Conservation (phyloP, 92 coral and sea anemone species). For the Galaxea fascicularis region DNA sequence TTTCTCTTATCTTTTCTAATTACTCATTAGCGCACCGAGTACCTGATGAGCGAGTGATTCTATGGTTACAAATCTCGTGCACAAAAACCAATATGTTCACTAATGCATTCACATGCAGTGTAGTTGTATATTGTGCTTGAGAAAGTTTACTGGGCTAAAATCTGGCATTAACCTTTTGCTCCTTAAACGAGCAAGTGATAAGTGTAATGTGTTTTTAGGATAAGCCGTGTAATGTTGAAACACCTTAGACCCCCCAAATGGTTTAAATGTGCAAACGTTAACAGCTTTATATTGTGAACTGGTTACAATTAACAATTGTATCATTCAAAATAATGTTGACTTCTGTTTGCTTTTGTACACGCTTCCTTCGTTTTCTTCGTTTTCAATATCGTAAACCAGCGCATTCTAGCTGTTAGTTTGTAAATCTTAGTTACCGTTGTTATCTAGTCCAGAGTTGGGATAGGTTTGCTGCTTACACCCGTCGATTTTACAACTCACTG, state of each 20-base stretch:
- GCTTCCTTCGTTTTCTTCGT: too few species aligned
- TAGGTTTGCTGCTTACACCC: too few species aligned
- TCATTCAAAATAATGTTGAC: too few species aligned
- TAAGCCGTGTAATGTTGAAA: neutral
- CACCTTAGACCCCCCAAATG: neutral
- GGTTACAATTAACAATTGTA: too few species aligned
- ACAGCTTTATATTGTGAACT: too few species aligned
- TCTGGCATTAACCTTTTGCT: conserved; percentile 2
- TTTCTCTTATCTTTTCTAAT: conserved; percentile 16
- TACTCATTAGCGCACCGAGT: conserved; percentile 16
- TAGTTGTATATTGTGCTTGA: conserved; percentile 35
- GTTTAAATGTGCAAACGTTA: neutral
- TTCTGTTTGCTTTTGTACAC: too few species aligned
- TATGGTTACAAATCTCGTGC: neutral
- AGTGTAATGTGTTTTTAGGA: neutral
- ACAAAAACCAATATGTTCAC: conserved; percentile 53
- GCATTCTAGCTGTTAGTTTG: too few species aligned
- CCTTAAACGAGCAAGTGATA: neutral
- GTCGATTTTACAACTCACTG: too few species aligned
- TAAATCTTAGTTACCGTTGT: too few species aligned
- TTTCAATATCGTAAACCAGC: too few species aligned
- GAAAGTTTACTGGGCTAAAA: conserved; percentile 28
- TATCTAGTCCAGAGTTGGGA: too few species aligned
- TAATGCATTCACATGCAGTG: neutral
- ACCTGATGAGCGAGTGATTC: conserved; percentile 8